These are phyloP conservation scores for Spodoptera frugiperda DNA, from an alignment of 1,140 invertebrate genomes.

Conservation along the genomic window DNA sequence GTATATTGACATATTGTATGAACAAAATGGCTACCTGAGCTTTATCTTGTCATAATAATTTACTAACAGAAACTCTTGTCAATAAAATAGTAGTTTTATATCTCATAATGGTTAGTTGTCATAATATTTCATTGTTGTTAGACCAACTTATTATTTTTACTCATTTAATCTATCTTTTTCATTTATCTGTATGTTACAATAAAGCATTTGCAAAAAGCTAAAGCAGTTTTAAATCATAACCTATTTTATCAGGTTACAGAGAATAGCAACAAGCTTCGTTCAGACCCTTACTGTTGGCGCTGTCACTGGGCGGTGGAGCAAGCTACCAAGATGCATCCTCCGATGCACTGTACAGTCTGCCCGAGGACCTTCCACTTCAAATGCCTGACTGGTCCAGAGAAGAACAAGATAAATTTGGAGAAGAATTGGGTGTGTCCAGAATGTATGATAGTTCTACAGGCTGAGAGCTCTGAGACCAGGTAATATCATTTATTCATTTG, in stretches of 20 bases:
- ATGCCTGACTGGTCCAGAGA: conserved; percentile 87
- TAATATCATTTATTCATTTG: conserved; percentile 47
- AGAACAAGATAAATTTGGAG: conserved; percentile 84
- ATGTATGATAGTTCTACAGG: conserved; percentile 92
- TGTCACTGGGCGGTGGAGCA: conserved; percentile 90
- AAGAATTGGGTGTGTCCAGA: conserved; percentile 94
- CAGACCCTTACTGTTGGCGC: conserved; percentile 95
- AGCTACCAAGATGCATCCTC: conserved; percentile 69
- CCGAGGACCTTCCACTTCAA: conserved; percentile 94
- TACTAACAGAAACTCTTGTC: conserved; percentile 2
- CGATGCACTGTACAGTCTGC: conserved; percentile 92
- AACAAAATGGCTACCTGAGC: conserved; percentile 51
- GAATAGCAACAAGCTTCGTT: conserved; percentile 69
- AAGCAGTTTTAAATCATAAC: background rate
- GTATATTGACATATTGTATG: conserved; percentile 12
- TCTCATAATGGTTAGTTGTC: conserved; percentile 23
- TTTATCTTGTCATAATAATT: conserved; percentile 28
- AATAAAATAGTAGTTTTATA: background rate
- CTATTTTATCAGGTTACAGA: conserved; percentile 50
- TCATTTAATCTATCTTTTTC: background rate
- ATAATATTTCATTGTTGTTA: background rate
- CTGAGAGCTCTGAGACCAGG: conserved; percentile 91
- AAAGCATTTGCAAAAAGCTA: background rate
- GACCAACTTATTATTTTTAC: background rate
- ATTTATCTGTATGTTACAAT: background rate